These are phyloP conservation scores for Poeciliopsis prolifica DNA, from an alignment of 2,113 vertebrate genomes.

Conservation along the genomic window DNA sequence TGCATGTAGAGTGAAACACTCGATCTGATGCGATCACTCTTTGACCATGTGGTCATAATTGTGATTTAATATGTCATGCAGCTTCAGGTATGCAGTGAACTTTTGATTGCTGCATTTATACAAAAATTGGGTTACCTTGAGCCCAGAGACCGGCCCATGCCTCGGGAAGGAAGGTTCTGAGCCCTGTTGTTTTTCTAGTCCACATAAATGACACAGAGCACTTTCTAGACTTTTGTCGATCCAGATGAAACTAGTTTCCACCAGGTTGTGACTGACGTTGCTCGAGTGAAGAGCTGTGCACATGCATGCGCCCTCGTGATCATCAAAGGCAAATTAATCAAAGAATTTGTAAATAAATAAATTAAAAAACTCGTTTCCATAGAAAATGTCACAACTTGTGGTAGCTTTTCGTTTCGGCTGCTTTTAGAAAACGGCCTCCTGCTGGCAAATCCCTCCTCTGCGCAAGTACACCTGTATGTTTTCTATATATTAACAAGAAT, in stretches of 20 bases:
- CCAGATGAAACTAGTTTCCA: constrained; percentile 39
- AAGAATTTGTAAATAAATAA: not conserved
- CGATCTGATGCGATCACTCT: not conserved
- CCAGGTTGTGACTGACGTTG: constrained; percentile 46
- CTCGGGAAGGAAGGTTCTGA: not conserved
- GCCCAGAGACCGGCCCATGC: not conserved
- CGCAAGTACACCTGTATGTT: constrained; percentile 19
- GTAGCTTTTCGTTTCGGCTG: constrained; percentile 35
- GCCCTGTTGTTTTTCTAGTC: not conserved
- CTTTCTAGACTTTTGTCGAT: constrained; percentile 15
- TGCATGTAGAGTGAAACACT: not conserved
- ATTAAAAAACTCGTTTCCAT: constrained; percentile 13
- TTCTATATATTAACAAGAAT: constrained; percentile 55
- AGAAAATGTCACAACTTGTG: constrained; percentile 23
- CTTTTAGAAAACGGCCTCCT: constrained; percentile 23
- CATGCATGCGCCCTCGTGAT: constrained; percentile 47
- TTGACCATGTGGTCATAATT: not conserved
- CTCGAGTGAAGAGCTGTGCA: constrained; percentile 52
- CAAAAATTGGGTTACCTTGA: not conserved
- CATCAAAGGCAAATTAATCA: constrained; percentile 27
- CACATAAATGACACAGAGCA: not conserved
- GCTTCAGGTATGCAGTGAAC: not conserved
- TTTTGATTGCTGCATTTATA: not conserved
- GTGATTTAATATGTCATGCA: not conserved
- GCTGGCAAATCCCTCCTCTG: constrained; percentile 38